phyloP scores from a whole-genome alignment of 1,140 invertebrate species.

The Drosophila parvula region DNA sequence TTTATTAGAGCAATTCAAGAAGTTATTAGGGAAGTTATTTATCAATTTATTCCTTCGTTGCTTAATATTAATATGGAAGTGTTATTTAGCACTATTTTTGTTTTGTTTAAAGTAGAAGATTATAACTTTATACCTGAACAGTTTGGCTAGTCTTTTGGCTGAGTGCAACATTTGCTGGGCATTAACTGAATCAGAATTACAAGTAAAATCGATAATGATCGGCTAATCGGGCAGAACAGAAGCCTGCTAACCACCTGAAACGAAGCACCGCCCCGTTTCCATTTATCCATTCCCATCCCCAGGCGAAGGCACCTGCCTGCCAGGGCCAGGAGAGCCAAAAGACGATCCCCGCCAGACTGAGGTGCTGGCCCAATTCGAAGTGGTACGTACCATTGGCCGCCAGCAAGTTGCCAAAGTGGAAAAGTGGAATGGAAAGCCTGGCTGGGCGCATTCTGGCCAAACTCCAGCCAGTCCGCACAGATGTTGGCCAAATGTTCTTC shows the following conservation, averaged over 20 bases:
- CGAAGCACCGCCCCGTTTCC: background rate
- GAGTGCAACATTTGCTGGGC: background rate
- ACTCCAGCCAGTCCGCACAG: conserved; percentile 13
- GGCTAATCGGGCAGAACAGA: conserved; percentile 36
- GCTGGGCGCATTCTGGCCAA: conserved; percentile 24
- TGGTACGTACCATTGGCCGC: conserved; percentile 38
- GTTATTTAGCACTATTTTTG: too few relatives aligned
- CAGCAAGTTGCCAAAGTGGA: conserved; percentile 58
- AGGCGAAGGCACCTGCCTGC: conserved; percentile 32
- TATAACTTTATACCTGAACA: too few relatives aligned
- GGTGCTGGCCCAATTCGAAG: conserved; percentile 54
- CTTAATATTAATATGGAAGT: too few relatives aligned
- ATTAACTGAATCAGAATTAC: conserved; percentile 11
- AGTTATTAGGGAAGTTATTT: too few relatives aligned
- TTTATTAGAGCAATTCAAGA: background rate
- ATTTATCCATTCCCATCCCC: background rate
- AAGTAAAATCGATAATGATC: conserved; percentile 48
- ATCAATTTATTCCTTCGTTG: too few relatives aligned
- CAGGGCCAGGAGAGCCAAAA: background rate
- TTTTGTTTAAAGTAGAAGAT: too few relatives aligned
- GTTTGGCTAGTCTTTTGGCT: too few relatives aligned
- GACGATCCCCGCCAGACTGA: background rate
- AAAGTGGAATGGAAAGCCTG: conserved; percentile 78
- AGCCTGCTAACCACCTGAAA: conserved; percentile 18
- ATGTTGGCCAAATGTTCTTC: conserved; percentile 71